Evolutionary conservation across 2,797 vertebrate genomes (phyloP), one percentile per base, ranked within the genome.

Genomic region (Oryzias sinensis): DNA sequence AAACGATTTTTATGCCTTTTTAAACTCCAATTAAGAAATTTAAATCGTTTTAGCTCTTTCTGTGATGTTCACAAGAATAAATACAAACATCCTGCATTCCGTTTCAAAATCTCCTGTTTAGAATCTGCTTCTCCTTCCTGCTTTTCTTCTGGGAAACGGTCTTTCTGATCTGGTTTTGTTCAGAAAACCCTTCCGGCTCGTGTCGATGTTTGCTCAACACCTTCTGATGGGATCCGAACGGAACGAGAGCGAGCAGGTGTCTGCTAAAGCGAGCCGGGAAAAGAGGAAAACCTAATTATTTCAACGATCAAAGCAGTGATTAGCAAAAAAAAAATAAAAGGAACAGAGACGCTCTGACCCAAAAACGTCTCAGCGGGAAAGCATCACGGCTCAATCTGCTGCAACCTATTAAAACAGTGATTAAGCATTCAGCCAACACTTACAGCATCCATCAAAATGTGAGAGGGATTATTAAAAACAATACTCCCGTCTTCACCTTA

Each of bases 291-390:
- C 54, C 73, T 81, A 79, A 87, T 87, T 85, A 84, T 77, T 87
- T 51, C 64, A 72, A 56, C 62, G 79, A 88, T 90, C 86, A 90
- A 90, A 89, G 84, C 78, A 75, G 85, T 87, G 83, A 87, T 79
- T 73, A 65, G 33, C 47, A 24, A 40, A 22, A 22, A 22, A 2
- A 22, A 22, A 22, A 22, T 22, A 3, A 15, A 65, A 59, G 53
- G 72, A 56, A 74, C 68, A 71, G 47, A 67, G 51, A 55, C 64
- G 61, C 57, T 58, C 48, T 87, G 83, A 88, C 87, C 87, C 66
- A 80, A 89, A 90, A 88, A 81, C 24, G 81, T 89, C 86, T 87
- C 45, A 54, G 62, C 76, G 66, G 77, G 77, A 86, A 80, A 82
- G 63, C 77, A 79, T 81, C 66, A 68, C 80, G 64, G 67, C 72